phyloP scores from a whole-genome alignment of 2,797 vertebrate species.

The Sebastes miniatus region DNA sequence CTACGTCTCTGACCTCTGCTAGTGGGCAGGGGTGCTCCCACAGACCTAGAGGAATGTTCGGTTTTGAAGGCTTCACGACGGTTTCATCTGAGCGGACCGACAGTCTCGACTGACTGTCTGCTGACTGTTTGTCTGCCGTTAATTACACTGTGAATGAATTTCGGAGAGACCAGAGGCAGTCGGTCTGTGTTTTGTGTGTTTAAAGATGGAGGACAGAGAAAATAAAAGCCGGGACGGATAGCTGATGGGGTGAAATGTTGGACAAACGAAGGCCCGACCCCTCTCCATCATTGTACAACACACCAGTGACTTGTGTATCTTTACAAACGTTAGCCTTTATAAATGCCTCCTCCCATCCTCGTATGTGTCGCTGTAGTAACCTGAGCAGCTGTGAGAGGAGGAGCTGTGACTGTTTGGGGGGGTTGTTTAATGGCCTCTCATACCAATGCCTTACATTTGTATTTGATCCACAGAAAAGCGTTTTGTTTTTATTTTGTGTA shows the following conservation, averaged over 20 bases:
- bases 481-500: slow-evolving; percentile 41
- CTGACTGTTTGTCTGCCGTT: slow-evolving; percentile 25
- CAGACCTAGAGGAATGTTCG: slow-evolving; percentile 32
- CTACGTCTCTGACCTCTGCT: slow-evolving; percentile 88
- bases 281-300: slow-evolving; percentile 30
- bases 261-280: neutral
- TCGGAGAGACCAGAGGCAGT: slow-evolving; percentile 32
- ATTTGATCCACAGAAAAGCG: slow-evolving; percentile 48
- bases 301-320: slow-evolving; percentile 37
- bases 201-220: slow-evolving; percentile 29
- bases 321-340: slow-evolving; percentile 36
- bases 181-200: slow-evolving; percentile 42
- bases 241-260: slow-evolving; percentile 5
- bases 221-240: neutral
- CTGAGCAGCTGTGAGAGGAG: slow-evolving; percentile 49
- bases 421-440: slow-evolving; percentile 50
- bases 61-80: neutral
- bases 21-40: slow-evolving; percentile 33
- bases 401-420: slow-evolving; percentile 32
- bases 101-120: neutral
- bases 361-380: slow-evolving; percentile 21
- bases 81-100: neutral
- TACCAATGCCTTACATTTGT: slow-evolving; percentile 76
- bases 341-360: slow-evolving; percentile 30
- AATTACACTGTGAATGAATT: slow-evolving; percentile 75